Conservation (phyloP, 2,888 invertebrate genomes). For the Helleia helle region DNA sequence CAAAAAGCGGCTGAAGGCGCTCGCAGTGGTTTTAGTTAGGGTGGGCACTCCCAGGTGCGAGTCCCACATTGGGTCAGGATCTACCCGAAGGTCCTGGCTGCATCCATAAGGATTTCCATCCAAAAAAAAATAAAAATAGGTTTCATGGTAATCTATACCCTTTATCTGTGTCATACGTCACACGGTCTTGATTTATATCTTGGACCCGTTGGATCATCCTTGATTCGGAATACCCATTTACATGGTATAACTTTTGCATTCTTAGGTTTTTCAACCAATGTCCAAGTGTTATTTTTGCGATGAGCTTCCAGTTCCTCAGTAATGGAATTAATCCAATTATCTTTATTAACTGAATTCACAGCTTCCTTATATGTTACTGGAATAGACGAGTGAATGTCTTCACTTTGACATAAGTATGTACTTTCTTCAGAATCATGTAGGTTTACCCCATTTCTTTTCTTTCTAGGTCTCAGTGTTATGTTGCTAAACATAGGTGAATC, state of each 20-base stretch:
- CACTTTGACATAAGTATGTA: neutral
- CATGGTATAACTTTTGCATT: neutral
- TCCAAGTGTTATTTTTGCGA: no score
- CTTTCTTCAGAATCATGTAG: neutral
- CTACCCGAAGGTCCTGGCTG: no score
- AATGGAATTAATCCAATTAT: neutral
- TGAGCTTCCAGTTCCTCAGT: neutral
- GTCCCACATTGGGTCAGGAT: no score
- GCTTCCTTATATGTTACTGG: neutral
- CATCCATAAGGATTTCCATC: no score
- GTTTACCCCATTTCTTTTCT: neutral
- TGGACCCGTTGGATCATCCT: neutral
- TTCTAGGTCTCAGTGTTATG: neutral
- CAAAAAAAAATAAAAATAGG: no score
- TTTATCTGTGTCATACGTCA: slow-evolving; percentile 11
- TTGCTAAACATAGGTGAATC: no score
- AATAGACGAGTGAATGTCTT: neutral
- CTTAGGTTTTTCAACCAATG: neutral
- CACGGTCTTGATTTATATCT: neutral
- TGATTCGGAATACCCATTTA: neutral
- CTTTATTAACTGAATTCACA: neutral
- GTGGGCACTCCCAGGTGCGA: no score
- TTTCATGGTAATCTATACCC: slow-evolving; percentile 22
- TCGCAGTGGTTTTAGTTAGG: no score
- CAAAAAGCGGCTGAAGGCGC: no score